Percentiles rank a stretch among this genome's conserved stretches.
These are phyloP conservation scores for Mustelus asterias DNA, from an alignment of 2,113 vertebrate genomes.

Conservation along the genomic window DNA sequence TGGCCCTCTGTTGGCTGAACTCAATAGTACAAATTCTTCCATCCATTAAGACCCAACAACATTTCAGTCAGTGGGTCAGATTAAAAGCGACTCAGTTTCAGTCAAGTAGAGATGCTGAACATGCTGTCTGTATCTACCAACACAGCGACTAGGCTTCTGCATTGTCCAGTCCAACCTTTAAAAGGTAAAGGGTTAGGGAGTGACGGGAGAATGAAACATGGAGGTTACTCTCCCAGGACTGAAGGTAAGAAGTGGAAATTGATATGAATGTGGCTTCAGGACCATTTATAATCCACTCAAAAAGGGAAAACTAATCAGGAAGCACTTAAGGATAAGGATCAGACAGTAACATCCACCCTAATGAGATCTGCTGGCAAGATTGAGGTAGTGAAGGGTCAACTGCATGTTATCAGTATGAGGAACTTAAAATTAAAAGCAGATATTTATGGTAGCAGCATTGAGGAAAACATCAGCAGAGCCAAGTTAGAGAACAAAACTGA, in stretches of 20 bases:
- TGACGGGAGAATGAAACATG: neutral
- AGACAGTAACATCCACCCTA: too few species aligned
- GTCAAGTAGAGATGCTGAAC: neutral
- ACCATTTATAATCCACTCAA: neutral
- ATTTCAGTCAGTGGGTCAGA: neutral
- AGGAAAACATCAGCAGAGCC: neutral
- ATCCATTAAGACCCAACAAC: neutral
- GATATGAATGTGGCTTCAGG: neutral
- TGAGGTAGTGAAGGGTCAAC: neutral
- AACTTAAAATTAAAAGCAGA: neutral
- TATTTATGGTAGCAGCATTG: neutral
- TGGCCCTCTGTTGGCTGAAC: neutral
- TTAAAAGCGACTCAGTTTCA: neutral
- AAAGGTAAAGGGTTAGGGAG: neutral
- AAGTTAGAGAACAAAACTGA: slow-evolving; percentile 3
- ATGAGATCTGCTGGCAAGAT: neutral
- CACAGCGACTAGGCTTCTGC: neutral
- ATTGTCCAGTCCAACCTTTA: neutral
- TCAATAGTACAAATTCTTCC: neutral
- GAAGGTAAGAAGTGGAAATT: neutral
- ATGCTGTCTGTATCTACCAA: neutral
- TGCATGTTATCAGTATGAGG: neutral
- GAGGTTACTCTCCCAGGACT: neutral
- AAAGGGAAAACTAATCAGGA: neutral
- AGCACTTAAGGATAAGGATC: neutral